These are phyloP conservation scores for Eupeodes luniger DNA, from an alignment of 2,888 invertebrate species.

Conservation along the genomic window DNA sequence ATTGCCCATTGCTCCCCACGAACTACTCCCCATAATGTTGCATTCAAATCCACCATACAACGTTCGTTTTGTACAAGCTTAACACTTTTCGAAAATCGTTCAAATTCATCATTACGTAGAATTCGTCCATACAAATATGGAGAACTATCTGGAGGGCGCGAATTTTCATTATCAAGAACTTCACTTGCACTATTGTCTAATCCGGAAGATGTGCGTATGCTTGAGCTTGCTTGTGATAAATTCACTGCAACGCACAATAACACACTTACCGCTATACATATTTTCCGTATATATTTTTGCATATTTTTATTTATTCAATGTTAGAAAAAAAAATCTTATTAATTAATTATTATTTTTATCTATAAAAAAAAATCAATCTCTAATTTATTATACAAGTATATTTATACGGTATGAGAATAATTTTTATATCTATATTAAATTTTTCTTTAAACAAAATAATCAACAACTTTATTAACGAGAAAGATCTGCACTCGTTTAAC, in stretches of 20 bases:
- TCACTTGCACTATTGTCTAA: constrained; percentile 58
- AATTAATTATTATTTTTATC: background rate
- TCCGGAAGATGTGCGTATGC: constrained; percentile 53
- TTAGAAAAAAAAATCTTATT: constrained; percentile 30
- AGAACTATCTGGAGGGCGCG: constrained; percentile 36
- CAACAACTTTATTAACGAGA: constrained; percentile 24
- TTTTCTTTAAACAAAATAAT: background rate
- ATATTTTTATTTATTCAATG: constrained; percentile 50
- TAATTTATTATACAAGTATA: background rate
- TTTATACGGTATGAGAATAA: constrained; percentile 11
- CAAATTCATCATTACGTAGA: constrained; percentile 72
- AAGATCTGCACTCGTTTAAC: constrained; percentile 35
- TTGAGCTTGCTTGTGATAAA: constrained; percentile 54
- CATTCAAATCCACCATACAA: constrained; percentile 80
- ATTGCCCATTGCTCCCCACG: constrained; percentile 79
- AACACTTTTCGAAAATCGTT: constrained; percentile 78
- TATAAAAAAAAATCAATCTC: constrained; percentile 26
- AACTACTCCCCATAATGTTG: constrained; percentile 79
- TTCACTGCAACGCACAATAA: constrained; percentile 49
- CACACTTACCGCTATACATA: constrained; percentile 45
- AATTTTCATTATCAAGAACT: constrained; percentile 30
- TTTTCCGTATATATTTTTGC: constrained; percentile 56
- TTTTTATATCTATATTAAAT: constrained; percentile 16
- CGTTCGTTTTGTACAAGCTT: constrained; percentile 74
- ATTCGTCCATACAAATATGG: constrained; percentile 29